Evolutionary conservation across 1,140 invertebrate species (phyloP), one percentile per base, ranked within the genome.

Genomic region (Zelostemma sp.): DNA sequence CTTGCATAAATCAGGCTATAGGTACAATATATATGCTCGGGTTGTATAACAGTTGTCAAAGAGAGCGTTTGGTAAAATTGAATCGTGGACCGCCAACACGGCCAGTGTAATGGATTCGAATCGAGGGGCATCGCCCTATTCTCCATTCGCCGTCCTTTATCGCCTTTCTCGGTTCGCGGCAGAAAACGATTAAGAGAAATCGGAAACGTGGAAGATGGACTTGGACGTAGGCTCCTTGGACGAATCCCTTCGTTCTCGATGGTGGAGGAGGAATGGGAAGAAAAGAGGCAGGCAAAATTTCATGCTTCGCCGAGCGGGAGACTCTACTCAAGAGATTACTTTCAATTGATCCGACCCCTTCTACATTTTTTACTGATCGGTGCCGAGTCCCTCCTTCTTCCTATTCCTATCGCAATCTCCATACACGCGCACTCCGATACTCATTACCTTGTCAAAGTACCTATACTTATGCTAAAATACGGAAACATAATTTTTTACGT

Each of bases 261-360:
- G 3, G 25, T 4, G 15, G n/a, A 57, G 25, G 18, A 33, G 35
- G 14, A 31, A 16, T 16, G 28, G 55, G 53, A 15, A 59, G 56
- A 59, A 51, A 53, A 45, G 74, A 77, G 75, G 77, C 76, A 80
- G 77, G 80, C 81, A 78, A 77, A 80, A 82, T 82, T 82, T 82
- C 78, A 82, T 72, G 80, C 80, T 82, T 72, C 68, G 66, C 70
- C 63, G 75, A 82, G 79, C 80, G 54, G 76, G 72, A 80, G 79
- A 82, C 78, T 80, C 79, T 77, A 80, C 80, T 77, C 80, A 71
- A 80, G 80, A 79, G 79, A 82, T 82, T 82, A 81, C 79, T 79
- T 81, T 75, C 79, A 80, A 81, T 80, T 79, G 80, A 82, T 81
- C 79, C 79, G 71, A 72, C 71, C 78, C 77, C 79, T 74, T 74